These are phyloP conservation scores for Calcarius ornatus DNA, from an alignment of 2,113 vertebrate species.

Conservation along the genomic window DNA sequence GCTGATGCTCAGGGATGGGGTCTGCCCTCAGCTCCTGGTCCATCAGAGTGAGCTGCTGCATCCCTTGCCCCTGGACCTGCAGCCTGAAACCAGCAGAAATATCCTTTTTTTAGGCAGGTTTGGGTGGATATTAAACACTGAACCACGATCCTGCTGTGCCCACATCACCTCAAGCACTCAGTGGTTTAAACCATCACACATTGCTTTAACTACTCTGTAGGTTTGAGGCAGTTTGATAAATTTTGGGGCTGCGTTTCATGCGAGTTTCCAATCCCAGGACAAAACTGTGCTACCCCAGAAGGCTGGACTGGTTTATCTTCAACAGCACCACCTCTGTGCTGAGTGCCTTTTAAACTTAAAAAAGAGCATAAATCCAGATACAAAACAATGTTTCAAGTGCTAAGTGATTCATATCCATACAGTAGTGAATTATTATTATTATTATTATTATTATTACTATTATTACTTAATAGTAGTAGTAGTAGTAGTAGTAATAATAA, in stretches of 20 bases:
- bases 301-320: neutral
- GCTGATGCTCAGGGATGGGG: neutral
- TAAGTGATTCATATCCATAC: neutral
- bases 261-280: neutral
- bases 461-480: no score
- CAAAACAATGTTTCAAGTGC: neutral
- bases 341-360: neutral
- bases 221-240: neutral
- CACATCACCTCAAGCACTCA: accelerated
- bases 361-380: neutral
- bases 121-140: neutral
- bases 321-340: no score
- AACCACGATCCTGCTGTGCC: accelerated
- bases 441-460: neutral
- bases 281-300: accelerated
- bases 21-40: neutral
- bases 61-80: accelerated
- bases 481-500: no score
- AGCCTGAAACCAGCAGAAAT: neutral
- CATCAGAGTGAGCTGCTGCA: accelerated
- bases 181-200: accelerated
- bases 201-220: neutral
- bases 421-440: neutral
- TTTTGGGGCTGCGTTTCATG: neutral
- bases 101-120: neutral